Base-by-base conservation (phyloP, 2,888 invertebrate species). In the Morpho achilles region DNA sequence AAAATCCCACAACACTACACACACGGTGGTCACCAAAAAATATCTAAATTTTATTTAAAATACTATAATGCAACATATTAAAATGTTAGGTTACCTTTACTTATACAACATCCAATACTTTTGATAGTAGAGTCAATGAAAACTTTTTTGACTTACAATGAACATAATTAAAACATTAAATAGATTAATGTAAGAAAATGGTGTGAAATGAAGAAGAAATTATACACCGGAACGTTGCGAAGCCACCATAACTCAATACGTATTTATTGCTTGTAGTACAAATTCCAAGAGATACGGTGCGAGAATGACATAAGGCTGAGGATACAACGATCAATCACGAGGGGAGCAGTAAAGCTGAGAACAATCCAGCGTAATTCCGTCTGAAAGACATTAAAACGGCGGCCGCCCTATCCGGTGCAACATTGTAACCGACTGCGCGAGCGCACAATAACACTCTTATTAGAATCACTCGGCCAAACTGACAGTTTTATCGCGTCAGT, bases 291-390 rank as follows among this genome's bases (percentile, higher is more conserved):
- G 83, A 84, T 85, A 84, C 75, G 77, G 85, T 75, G 82, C 84
- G 82, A 80, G 80, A 87, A 87, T 89, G 88, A 87, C 88, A 88
- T 87, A 87, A 87, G 88, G 83, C 80, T 71, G 86, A 82, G 80
- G 87, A 87, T 87, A 87, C 87, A 82, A 87, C 89, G 85, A 90
- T 89, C 89, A 89, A 90, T 89, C 89, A 90, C 74, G 81, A 77
- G 76, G 80, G 80, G 82, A 78, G 88, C 86, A 85, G 82, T 90
- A 90, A 90, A 90, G 76, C 76, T 77, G 87, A 88, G 89, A 90
- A 90, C 89, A 90, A 90, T 89, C 87, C 89, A 82, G 89, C 87
- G 89, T 90, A 89, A 89, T 89, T 90, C 89, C 89, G 88, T 84
- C 86, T 77, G 85, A 85, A 82, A 79, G 88, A 90, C 89, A 89